Evolutionary conservation across 2,797 vertebrate species (phyloP).

Genomic region (Muscicapa striata): DNA sequence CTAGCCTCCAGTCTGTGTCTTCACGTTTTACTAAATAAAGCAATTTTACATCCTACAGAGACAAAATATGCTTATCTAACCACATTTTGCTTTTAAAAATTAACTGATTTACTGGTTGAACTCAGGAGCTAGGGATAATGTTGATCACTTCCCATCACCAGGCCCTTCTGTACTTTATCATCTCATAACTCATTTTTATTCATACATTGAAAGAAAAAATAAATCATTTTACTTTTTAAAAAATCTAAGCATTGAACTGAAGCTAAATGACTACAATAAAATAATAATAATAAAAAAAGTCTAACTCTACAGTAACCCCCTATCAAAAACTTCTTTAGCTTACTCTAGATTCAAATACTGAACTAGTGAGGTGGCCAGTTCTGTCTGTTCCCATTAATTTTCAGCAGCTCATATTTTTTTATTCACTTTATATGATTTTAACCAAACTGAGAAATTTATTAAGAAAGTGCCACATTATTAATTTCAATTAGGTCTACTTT

Average conservation of each 20-base stretch:
- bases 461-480: background rate
- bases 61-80: conserved; percentile 2
- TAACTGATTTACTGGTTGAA: conserved; percentile 6
- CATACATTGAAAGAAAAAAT: conserved; percentile 10
- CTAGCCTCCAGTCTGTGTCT: background rate
- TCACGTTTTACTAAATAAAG: conserved; percentile 12
- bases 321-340: background rate
- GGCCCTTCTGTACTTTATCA: background rate
- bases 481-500: background rate
- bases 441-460: background rate
- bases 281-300: background rate
- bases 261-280: background rate
- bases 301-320: background rate
- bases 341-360: background rate
- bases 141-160: background rate
- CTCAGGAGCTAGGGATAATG: conserved; percentile 3
- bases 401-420: background rate
- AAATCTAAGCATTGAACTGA: background rate
- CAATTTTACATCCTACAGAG: background rate
- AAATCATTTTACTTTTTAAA: background rate
- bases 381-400: background rate
- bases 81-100: background rate
- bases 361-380: background rate
- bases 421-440: background rate
- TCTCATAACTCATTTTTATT: conserved; percentile 32